Conservation (phyloP, 2,113 vertebrate species). For the Alosa alosa region DNA sequence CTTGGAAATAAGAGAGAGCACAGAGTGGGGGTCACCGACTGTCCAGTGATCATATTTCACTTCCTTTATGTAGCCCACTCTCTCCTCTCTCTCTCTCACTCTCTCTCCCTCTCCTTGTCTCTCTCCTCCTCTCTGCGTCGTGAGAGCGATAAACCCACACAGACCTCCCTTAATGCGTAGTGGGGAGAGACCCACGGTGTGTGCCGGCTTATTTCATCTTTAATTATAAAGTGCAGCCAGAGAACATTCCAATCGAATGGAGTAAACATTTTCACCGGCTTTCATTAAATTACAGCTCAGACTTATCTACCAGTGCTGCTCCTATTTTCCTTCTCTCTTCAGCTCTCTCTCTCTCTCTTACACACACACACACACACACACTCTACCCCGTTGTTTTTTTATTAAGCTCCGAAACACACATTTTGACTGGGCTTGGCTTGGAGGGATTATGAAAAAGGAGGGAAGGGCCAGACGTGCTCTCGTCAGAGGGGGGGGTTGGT, state of each 20-base stretch:
- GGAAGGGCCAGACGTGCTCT: constrained; percentile 13
- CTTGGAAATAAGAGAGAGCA: background rate
- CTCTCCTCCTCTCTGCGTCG: background rate
- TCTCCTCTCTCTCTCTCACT: background rate
- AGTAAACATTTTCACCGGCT: constrained; percentile 45
- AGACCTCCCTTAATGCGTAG: constrained; percentile 39
- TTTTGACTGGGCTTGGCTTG: constrained; percentile 38
- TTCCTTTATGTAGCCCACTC: background rate
- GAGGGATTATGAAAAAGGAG: constrained; percentile 43
- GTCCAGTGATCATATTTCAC: constrained; percentile 23
- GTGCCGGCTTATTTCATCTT: constrained; percentile 46
- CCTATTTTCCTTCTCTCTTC: background rate
- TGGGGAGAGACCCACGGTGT: constrained; percentile 34
- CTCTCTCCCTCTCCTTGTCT: background rate
- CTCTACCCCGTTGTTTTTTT: constrained; percentile 30
- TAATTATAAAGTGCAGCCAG: constrained; percentile 52
- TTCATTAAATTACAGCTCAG: constrained; percentile 46
- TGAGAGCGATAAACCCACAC: constrained; percentile 38
- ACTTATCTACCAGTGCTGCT: background rate
- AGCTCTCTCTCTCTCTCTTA: constrained; percentile 14
- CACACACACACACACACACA: background rate
- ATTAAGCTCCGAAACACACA: constrained; percentile 21
- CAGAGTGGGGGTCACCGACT: background rate
- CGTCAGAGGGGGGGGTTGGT: constrained; percentile 21
- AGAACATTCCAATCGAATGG: constrained; percentile 37